Percentiles rank a stretch among this genome's conserved stretches.
These are phyloP conservation scores for Latheticus oryzae DNA, from an alignment of 2,888 invertebrate species.

Conservation along the genomic window DNA sequence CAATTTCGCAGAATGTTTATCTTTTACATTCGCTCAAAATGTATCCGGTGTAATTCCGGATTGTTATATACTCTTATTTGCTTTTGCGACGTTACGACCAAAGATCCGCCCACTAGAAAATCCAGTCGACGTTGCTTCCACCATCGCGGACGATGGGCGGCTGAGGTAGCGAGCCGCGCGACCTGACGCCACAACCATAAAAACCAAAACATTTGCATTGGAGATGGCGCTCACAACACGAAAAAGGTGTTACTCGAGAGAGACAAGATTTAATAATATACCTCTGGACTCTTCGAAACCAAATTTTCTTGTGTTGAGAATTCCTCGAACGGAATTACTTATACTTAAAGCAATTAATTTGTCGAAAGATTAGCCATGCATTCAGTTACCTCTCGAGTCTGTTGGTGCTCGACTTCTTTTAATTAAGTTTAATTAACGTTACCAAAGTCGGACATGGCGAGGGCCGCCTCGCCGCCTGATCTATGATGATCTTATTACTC, in stretches of 20 bases:
- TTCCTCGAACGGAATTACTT: conserved; percentile 60
- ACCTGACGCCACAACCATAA: conserved; percentile 51
- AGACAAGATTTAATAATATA: too few relatives aligned
- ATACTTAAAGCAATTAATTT: conserved; percentile 67
- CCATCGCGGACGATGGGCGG: conserved; percentile 44
- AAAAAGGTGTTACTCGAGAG: conserved; percentile 67
- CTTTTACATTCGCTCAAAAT: conserved; percentile 58
- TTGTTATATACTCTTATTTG: conserved; percentile 57
- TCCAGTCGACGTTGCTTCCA: conserved; percentile 9
- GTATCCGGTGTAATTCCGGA: conserved; percentile 53
- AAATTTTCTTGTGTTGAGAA: conserved; percentile 40
- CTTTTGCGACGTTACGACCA: conserved; percentile 51
- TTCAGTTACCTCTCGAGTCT: conserved; percentile 62
- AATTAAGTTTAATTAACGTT: conserved; percentile 69
- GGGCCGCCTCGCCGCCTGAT: conserved; percentile 54
- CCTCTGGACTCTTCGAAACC: conserved; percentile 41
- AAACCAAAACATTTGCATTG: conserved; percentile 64
- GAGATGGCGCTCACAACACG: conserved; percentile 65
- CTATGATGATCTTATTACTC: conserved; percentile 61
- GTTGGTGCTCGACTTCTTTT: conserved; percentile 65
- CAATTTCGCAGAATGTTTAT: conserved; percentile 65
- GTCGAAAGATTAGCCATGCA: conserved; percentile 66
- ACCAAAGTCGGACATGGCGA: conserved; percentile 66
- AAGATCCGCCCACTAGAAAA: conserved; percentile 17
- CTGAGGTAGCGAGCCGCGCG: conserved; percentile 50